Conservation (phyloP, 2,797 vertebrate genomes). For the Manis pentadactyla region DNA sequence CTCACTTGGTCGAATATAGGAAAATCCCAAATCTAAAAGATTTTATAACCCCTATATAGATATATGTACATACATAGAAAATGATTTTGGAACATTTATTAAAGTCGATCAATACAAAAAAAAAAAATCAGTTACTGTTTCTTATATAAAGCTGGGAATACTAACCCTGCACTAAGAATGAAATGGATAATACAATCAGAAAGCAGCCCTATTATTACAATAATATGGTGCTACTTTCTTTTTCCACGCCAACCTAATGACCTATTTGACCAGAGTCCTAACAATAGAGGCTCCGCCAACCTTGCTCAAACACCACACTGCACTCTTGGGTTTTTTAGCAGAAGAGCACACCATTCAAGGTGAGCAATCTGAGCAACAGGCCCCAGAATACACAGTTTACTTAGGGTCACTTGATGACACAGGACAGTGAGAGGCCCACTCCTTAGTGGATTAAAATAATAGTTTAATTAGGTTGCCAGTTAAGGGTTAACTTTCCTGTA, state of each 20-base stretch:
- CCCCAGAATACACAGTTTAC: not conserved
- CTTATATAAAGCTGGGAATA: not conserved
- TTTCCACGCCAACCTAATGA: constrained; percentile 2
- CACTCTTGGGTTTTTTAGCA: not conserved
- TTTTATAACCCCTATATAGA: too few species aligned
- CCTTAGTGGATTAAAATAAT: not conserved
- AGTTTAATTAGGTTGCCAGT: not conserved
- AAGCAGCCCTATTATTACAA: not conserved
- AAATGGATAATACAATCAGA: constrained; percentile 27
- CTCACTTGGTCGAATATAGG: too few species aligned
- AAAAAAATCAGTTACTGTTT: constrained; percentile 33
- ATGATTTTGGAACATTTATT: too few species aligned
- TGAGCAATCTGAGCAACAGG: not conserved
- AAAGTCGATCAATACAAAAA: not conserved
- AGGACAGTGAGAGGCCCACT: not conserved
- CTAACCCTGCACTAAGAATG: not conserved
- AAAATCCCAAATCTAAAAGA: too few species aligned
- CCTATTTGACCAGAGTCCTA: not conserved
- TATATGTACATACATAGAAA: too few species aligned
- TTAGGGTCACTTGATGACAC: not conserved
- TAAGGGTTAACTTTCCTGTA: not conserved
- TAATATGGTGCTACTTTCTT: not conserved
- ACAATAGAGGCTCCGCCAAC: not conserved
- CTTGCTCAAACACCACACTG: not conserved
- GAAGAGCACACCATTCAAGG: not conserved